phyloP scores from a whole-genome alignment of 2,113 vertebrate genomes.

The Xiphorhynchus elegans region DNA sequence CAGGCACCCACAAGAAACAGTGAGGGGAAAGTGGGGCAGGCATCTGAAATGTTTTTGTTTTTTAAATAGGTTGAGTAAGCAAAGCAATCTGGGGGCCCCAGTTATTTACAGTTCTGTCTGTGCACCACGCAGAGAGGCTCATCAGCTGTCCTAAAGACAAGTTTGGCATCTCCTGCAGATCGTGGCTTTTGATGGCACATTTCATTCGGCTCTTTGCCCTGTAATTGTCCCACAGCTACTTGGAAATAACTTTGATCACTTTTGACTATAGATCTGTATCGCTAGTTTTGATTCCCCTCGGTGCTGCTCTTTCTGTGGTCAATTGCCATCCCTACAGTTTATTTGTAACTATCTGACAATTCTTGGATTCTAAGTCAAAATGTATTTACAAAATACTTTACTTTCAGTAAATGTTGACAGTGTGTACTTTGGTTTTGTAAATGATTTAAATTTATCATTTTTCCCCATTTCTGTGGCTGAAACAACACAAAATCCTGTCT shows the following conservation, averaged over 20 bases:
- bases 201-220: background rate
- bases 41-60: slow-evolving; percentile 12
- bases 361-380: background rate
- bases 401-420: background rate
- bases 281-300: background rate
- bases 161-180: background rate
- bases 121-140: background rate
- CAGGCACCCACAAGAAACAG: slow-evolving; percentile 59
- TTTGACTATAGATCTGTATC: slow-evolving; percentile 4
- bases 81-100: background rate
- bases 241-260: slow-evolving; percentile 34
- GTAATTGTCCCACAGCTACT: background rate
- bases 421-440: background rate
- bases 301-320: background rate
- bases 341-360: background rate
- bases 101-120: slow-evolving; percentile 37
- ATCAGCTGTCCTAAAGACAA: background rate
- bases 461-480: background rate
- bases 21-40: slow-evolving; percentile 11
- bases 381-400: background rate
- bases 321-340: background rate
- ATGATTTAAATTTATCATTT: background rate
- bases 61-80: slow-evolving; percentile 43
- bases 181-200: background rate
- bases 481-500: background rate